Evolutionary conservation across 2,113 vertebrate species (phyloP).

Genomic region (Oryzias celebensis): DNA sequence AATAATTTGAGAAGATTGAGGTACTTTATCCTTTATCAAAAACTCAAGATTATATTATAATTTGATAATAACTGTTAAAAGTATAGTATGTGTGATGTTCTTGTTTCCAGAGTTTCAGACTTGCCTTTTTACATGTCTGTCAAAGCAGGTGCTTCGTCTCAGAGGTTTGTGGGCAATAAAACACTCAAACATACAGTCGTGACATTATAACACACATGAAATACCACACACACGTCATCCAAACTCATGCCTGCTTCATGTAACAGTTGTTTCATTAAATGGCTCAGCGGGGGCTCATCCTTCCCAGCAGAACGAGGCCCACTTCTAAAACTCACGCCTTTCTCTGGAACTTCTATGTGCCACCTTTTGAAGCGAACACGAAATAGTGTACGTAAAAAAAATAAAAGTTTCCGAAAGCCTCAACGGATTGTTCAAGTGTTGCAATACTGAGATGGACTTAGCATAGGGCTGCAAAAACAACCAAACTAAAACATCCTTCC

Average conservation of each 20-base stretch:
- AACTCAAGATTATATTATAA: not conserved
- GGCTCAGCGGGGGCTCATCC: constrained; percentile 72
- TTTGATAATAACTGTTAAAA: not conserved
- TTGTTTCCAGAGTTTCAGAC: not conserved
- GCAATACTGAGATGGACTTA: constrained; percentile 45
- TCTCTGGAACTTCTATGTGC: constrained; percentile 41
- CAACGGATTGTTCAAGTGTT: constrained; percentile 64
- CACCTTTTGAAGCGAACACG: constrained; percentile 21
- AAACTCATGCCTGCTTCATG: constrained; percentile 44
- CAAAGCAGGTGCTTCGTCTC: constrained; percentile 38
- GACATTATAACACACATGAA: constrained; percentile 41
- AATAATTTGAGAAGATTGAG: no score
- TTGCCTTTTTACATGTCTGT: constrained; percentile 23
- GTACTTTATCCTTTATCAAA: no score
- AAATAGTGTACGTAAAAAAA: constrained; percentile 28
- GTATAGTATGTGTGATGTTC: constrained; percentile 6
- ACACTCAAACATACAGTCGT: constrained; percentile 45
- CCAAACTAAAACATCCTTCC: constrained; percentile 64
- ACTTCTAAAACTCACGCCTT: constrained; percentile 38
- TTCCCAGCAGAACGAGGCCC: constrained; percentile 73
- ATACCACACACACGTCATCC: constrained; percentile 10
- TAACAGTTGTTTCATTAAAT: constrained; percentile 69
- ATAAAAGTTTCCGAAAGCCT: constrained; percentile 64
- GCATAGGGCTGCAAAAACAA: constrained; percentile 54
- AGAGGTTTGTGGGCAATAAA: constrained; percentile 21